Evolutionary conservation across 2,797 vertebrate genomes (phyloP).

Genomic region (Antrozous pallidus): DNA sequence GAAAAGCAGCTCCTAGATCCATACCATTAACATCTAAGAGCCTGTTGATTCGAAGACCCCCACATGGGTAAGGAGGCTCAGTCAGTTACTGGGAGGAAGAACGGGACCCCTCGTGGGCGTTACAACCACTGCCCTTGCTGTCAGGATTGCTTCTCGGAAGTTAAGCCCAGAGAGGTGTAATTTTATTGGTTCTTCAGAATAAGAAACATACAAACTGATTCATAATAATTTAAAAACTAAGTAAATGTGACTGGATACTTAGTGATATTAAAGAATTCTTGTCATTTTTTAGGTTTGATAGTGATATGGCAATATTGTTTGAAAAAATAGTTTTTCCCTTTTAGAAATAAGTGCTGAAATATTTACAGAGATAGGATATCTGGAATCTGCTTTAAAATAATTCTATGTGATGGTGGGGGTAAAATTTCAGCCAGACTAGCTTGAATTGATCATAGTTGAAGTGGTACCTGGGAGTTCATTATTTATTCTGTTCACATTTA

Average conservation of each 20-base stretch:
- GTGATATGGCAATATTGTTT: background rate
- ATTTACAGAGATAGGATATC: background rate
- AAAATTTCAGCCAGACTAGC: background rate
- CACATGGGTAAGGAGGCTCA: background rate
- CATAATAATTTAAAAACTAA: background rate
- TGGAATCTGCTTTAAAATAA: background rate
- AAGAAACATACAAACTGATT: background rate
- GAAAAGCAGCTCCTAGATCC: background rate
- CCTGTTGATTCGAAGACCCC: background rate
- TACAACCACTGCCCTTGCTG: background rate
- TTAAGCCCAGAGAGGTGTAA: background rate
- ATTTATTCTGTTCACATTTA: background rate
- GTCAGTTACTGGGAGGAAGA: background rate
- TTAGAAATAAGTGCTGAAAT: background rate
- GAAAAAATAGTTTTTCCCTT: background rate
- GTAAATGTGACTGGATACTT: background rate
- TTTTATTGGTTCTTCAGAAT: constrained; percentile 5
- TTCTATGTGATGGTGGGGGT: background rate
- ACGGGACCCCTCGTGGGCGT: background rate
- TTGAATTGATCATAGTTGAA: background rate
- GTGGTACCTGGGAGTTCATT: background rate
- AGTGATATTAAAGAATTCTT: background rate
- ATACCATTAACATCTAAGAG: background rate
- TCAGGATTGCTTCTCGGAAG: background rate
- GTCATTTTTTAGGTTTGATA: background rate